Evolutionary conservation across 2,797 vertebrate genomes (phyloP).

Genomic region (Corythornis leucogaster): DNA sequence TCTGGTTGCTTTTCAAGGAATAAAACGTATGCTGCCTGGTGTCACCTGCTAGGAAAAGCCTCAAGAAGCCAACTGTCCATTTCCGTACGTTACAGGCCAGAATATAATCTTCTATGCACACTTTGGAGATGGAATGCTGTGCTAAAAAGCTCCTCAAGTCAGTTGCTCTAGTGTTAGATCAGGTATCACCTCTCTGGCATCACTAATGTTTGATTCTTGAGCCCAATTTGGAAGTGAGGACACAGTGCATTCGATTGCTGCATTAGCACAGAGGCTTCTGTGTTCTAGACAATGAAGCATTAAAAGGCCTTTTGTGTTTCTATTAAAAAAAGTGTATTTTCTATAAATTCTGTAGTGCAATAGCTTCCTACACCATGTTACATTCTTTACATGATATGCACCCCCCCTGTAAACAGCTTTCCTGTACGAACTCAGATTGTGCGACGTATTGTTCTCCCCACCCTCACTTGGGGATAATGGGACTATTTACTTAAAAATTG

Average conservation of each 20-base stretch:
- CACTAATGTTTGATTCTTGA: not conserved
- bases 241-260: conserved; percentile 22
- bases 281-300: conserved; percentile 14
- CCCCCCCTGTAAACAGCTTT: conserved; percentile 55
- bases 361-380: conserved; percentile 42
- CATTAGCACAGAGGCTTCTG: conserved; percentile 34
- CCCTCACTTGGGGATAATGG: not conserved
- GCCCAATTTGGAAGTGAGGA: conserved; percentile 39
- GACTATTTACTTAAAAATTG: not conserved
- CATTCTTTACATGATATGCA: conserved; percentile 36
- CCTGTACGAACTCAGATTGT: conserved; percentile 46
- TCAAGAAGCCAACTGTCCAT: not conserved
- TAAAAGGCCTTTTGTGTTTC: conserved; percentile 63
- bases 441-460: not conserved
- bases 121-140: not conserved
- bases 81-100: not conserved
- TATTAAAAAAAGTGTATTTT: conserved; percentile 44
- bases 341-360: conserved; percentile 67
- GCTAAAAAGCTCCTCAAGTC: conserved; percentile 1
- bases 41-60: not conserved
- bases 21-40: not conserved
- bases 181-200: conserved; percentile 35
- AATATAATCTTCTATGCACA: not conserved
- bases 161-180: conserved; percentile 25
- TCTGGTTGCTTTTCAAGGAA: not conserved